A percentile compares a stretch with the other conserved stretches of the same genome.
Conservation (phyloP, 2,113 vertebrate genomes). For the Microtus oregoni region DNA sequence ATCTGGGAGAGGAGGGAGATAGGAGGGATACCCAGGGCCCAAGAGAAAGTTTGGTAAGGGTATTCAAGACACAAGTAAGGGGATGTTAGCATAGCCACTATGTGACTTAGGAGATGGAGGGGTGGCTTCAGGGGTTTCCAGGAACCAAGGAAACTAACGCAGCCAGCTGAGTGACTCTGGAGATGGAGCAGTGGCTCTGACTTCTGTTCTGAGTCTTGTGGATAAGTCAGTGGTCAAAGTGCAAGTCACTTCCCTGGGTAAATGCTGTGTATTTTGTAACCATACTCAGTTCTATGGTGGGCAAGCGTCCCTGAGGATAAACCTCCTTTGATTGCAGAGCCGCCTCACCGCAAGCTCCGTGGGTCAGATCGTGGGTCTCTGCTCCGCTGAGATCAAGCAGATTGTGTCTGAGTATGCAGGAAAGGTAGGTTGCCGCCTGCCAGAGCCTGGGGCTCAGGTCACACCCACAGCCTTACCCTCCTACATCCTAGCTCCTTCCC, state of each 20-base stretch:
- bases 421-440: slow-evolving; percentile 85
- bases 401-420: slow-evolving; percentile 96
- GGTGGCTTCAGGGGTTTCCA: not conserved
- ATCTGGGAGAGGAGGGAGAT: not conserved
- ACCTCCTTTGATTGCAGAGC: slow-evolving; percentile 87
- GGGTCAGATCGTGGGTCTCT: slow-evolving; percentile 96
- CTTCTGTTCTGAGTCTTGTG: not conserved
- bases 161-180: not conserved
- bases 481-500: not conserved
- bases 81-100: not conserved
- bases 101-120: not conserved
- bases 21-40: not conserved
- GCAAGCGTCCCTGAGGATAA: not conserved
- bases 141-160: not conserved
- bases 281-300: not conserved
- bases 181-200: not conserved
- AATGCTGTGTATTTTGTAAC: not conserved
- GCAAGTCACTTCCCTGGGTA: not conserved
- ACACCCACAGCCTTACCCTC: not conserved
- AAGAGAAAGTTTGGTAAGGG: not conserved
- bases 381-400: slow-evolving; percentile 97
- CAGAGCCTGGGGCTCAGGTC: not conserved
- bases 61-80: not conserved
- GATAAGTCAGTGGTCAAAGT: not conserved
- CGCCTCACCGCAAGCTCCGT: slow-evolving; percentile 95